phyloP scores from a whole-genome alignment of 2,888 invertebrate species.

The Didymodactylos carnosus region DNA sequence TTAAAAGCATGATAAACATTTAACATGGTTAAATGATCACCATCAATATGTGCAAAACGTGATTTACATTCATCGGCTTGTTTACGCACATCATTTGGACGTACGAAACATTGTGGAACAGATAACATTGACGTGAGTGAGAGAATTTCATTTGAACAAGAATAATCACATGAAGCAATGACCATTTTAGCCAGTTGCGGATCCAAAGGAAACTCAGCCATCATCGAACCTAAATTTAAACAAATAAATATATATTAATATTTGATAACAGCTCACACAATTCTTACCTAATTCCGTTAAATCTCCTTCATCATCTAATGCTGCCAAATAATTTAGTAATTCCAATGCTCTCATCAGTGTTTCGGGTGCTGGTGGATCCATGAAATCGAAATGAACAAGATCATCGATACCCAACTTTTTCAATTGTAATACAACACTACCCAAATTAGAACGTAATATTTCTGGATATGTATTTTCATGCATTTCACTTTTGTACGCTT shows the following conservation, averaged over 20 bases:
- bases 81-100: conserved; percentile 82
- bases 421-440: conserved; percentile 87
- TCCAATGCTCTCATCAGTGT: conserved; percentile 94
- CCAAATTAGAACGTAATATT: conserved; percentile 73
- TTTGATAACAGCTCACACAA: too few species aligned
- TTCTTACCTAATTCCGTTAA: conserved; percentile 33
- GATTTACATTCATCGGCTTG: conserved; percentile 56
- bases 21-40: conserved; percentile 14
- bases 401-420: conserved; percentile 97
- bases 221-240: too few species aligned
- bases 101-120: conserved; percentile 98
- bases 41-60: conserved; percentile 12
- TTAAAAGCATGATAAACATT: conserved; percentile 15
- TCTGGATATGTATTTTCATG: conserved; percentile 94
- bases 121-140: conserved; percentile 90
- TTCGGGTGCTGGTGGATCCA: conserved; percentile 99
- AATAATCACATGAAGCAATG: conserved; percentile 89
- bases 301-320: conserved; percentile 78
- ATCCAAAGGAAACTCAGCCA: conserved; percentile 98
- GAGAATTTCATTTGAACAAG: conserved; percentile 95
- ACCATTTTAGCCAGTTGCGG: conserved; percentile 97
- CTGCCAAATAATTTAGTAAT: conserved; percentile 81
- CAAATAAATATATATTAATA: too few species aligned
- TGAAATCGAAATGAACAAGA: conserved; percentile 96
- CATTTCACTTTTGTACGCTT: conserved; percentile 75